Evolutionary conservation across 2,797 vertebrate genomes (phyloP).

Genomic region (Nasua narica): DNA sequence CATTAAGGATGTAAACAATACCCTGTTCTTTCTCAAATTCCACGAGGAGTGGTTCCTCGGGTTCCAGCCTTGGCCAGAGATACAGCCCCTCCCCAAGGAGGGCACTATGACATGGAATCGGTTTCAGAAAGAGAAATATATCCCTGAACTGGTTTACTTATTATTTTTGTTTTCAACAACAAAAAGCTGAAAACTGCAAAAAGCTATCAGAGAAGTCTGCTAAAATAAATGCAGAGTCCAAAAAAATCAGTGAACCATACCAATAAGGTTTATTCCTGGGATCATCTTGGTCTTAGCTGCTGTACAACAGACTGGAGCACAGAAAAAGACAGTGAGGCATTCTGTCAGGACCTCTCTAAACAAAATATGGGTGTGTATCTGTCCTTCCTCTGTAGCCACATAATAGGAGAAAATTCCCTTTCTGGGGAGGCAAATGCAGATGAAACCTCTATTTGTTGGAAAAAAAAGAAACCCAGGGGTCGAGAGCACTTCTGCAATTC

Average conservation of each 20-base stretch:
- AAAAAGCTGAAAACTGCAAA: slow-evolving; percentile 78
- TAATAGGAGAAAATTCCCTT: neutral
- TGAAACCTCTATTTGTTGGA: neutral
- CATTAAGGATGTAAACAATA: neutral
- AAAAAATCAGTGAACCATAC: slow-evolving; percentile 60
- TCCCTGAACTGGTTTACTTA: slow-evolving; percentile 66
- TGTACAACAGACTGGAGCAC: neutral
- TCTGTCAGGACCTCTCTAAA: neutral
- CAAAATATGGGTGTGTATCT: neutral
- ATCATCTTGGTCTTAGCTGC: slow-evolving; percentile 16
- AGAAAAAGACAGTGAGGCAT: neutral
- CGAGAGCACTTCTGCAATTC: neutral
- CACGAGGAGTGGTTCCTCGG: neutral
- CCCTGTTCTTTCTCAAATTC: neutral
- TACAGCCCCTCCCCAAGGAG: neutral
- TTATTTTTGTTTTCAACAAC: slow-evolving; percentile 71
- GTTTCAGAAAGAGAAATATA: slow-evolving; percentile 37
- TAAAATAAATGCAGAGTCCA: slow-evolving; percentile 72
- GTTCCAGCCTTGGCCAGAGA: neutral
- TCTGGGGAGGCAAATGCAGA: neutral
- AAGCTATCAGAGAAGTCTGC: slow-evolving; percentile 70
- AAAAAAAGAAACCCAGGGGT: neutral
- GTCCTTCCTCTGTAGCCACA: neutral
- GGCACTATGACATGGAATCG: neutral
- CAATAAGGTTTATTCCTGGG: slow-evolving; percentile 43